Evolutionary conservation across 2,888 invertebrate species (phyloP).

Genomic region (Sialis lutaria): DNA sequence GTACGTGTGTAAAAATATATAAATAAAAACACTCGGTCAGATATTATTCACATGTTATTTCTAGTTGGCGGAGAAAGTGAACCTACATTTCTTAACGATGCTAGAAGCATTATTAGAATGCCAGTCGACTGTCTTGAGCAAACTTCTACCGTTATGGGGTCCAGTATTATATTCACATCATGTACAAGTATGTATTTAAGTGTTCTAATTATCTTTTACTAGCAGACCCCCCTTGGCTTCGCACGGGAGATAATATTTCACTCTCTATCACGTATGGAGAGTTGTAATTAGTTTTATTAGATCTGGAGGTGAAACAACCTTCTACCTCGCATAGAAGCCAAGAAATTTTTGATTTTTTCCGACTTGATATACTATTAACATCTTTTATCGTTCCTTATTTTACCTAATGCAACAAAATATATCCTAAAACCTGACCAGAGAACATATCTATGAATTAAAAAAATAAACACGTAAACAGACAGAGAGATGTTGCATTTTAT

Average conservation of each 20-base stretch:
- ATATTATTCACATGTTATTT: conserved; percentile 8
- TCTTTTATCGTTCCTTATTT: too few species aligned
- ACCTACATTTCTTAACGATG: conserved; percentile 86
- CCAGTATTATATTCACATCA: conserved; percentile 89
- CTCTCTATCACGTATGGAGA: too few species aligned
- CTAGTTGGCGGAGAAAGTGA: conserved; percentile 93
- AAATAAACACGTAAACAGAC: not conserved
- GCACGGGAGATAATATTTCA: too few species aligned
- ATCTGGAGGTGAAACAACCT: too few species aligned
- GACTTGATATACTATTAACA: too few species aligned
- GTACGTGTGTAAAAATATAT: conserved; percentile 33
- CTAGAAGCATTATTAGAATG: conserved; percentile 91
- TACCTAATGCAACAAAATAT: too few species aligned
- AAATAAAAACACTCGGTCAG: conserved; percentile 8
- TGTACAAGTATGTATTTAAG: conserved; percentile 37
- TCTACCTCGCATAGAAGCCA: too few species aligned
- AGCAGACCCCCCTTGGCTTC: not conserved
- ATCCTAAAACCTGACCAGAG: too few species aligned
- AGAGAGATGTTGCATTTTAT: not conserved
- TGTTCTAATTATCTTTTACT: not conserved
- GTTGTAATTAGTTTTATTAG: too few species aligned
- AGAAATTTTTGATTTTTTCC: too few species aligned
- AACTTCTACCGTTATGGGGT: conserved; percentile 88
- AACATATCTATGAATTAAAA: too few species aligned
- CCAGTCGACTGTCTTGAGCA: conserved; percentile 80